A percentile compares a stretch with the other conserved stretches of the same genome.
Evolutionary conservation across 2,888 invertebrate genomes (phyloP).

Genomic region (Pyrochroa serraticornis): DNA sequence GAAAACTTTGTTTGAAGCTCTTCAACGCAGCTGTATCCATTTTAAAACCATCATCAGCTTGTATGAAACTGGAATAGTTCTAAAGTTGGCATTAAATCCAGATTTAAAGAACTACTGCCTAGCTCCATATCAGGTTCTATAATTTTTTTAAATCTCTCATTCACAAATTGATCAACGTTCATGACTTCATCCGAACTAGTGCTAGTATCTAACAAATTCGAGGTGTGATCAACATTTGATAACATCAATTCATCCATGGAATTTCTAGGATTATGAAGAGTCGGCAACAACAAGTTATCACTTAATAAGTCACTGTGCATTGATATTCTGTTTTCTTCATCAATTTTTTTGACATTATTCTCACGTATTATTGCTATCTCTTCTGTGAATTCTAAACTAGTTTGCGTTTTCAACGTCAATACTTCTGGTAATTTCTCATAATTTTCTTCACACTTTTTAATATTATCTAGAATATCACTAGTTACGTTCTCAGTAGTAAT

Average conservation of each 20-base stretch:
- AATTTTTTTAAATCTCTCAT: slow-evolving; percentile 55
- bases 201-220: slow-evolving; percentile 52
- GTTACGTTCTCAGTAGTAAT: background rate
- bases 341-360: slow-evolving; percentile 8
- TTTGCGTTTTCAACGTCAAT: too few relatives aligned
- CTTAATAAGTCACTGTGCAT: slow-evolving; percentile 42
- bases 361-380: background rate
- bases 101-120: slow-evolving; percentile 42
- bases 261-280: slow-evolving; percentile 41
- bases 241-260: slow-evolving; percentile 52
- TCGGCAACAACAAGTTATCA: slow-evolving; percentile 43
- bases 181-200: slow-evolving; percentile 55
- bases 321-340: slow-evolving; percentile 24
- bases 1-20: too few relatives aligned
- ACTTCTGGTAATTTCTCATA: too few relatives aligned
- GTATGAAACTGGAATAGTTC: slow-evolving; percentile 54
- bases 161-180: slow-evolving; percentile 58
- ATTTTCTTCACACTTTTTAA: too few relatives aligned
- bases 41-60: slow-evolving; percentile 33
- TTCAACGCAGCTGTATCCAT: too few relatives aligned
- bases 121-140: slow-evolving; percentile 52
- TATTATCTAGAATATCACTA: background rate
- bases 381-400: background rate
- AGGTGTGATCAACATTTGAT: slow-evolving; percentile 45
- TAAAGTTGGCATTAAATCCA: slow-evolving; percentile 50